Evolutionary conservation across 2,797 vertebrate species (phyloP), one percentile per base, ranked within the genome.

Genomic region (Ataeniobius toweri): DNA sequence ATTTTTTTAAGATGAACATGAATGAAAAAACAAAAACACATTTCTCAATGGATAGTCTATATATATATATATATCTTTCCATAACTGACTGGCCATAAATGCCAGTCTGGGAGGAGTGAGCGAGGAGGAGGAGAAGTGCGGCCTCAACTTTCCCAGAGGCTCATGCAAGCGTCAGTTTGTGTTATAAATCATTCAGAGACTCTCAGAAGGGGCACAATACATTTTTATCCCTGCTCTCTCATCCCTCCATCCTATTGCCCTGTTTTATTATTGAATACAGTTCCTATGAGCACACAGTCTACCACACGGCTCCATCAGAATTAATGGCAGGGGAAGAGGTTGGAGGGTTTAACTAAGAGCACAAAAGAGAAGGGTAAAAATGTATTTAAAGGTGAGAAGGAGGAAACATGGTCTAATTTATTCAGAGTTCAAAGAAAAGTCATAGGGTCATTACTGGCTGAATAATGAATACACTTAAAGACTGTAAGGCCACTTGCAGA

Each of bases 161-260:
- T 91, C 85, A 79, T 85, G 89, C 89, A 84, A 86, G 87, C 83
- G 89, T 92, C 91, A 92, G 89, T 90, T 93, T 90, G 89, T 85
- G 85, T 93, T 94, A 92, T 94, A 92, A 95, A 94, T 94, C 92
- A 95, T 95, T 94, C 91, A 94, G 87, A 77, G 87, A 91, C 88
- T 82, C 89, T 94, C 90, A 76, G 83, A 91, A 67, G 82, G 80
- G 89, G 85, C 90, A 92, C 87, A 91, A 93, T 92, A 85, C 87
- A 88, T 90, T 90, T 93, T 89, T 89, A 87, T 89, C 84, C 86
- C 71, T 80, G 85, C 80, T 65, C 80, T 85, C 85, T 89, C 85
- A 89, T 88, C 86, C 83, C 86, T 88, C 83, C 79, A 82, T 92
- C 81, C 78, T 67, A 71, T 75, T 69, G 76, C 51, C 75, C 83